phyloP scores from a whole-genome alignment of 2,113 vertebrate species.

The Xerus inauris region DNA sequence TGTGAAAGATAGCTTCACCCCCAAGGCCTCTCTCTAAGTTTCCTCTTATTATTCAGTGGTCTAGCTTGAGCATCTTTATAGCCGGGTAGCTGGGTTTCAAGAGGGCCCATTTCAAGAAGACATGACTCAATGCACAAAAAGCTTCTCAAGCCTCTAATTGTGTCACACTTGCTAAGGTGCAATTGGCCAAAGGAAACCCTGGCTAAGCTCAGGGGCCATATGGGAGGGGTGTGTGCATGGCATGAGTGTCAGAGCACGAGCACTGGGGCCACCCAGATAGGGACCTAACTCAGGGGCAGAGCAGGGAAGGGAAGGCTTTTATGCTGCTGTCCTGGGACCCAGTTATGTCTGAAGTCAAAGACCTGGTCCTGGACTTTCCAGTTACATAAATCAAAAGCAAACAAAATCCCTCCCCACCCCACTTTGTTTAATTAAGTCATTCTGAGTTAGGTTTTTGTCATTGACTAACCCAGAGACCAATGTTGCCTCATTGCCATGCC shows the following conservation, averaged over 20 bases:
- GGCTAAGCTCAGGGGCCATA: neutral
- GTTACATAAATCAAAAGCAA: neutral
- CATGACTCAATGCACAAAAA: neutral
- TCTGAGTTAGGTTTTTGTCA: neutral
- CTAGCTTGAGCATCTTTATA: neutral
- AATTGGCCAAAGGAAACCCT: neutral
- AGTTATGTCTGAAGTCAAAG: neutral
- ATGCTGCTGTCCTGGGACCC: neutral
- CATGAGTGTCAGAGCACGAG: too few relatives aligned
- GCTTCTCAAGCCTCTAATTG: neutral
- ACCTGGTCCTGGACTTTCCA: neutral
- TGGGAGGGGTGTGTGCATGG: neutral
- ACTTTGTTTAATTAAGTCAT: neutral
- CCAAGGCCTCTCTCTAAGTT: neutral
- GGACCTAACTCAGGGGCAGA: neutral
- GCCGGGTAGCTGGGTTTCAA: neutral
- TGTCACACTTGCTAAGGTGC: neutral
- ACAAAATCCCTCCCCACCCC: neutral
- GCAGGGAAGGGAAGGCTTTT: accelerated
- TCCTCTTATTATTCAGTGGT: neutral
- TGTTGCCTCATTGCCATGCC: neutral
- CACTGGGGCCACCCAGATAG: accelerated
- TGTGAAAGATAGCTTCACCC: neutral
- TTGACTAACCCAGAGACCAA: neutral
- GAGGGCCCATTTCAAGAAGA: neutral